A percentile compares a stretch with the other conserved stretches of the same genome.
These are phyloP conservation scores for Hephaestus fuliginosus DNA, from an alignment of 2,797 vertebrate species.

Conservation along the genomic window DNA sequence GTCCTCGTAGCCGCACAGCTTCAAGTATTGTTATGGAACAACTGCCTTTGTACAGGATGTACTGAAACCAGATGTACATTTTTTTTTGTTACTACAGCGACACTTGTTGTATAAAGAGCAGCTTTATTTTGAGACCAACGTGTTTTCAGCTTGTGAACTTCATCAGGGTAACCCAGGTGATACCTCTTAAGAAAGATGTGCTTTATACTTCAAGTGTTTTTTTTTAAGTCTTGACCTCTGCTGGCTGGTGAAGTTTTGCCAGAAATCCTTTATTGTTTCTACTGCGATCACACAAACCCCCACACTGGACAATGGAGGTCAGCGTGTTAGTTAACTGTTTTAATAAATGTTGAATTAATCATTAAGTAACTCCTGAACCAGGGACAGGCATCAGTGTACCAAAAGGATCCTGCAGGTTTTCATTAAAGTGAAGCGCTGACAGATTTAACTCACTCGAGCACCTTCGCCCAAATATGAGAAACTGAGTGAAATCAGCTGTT, in stretches of 20 bases:
- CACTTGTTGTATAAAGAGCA: not conserved
- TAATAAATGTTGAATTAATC: not conserved
- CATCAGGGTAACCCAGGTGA: slow-evolving; percentile 7
- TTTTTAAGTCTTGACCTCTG: not conserved
- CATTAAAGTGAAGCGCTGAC: slow-evolving; percentile 6
- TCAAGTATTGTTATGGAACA: slow-evolving; percentile 26
- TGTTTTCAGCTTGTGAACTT: not conserved
- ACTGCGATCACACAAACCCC: not conserved
- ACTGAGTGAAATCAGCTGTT: slow-evolving; percentile 17
- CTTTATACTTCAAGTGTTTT: not conserved
- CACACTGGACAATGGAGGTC: not conserved
- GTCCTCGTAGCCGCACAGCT: not conserved
- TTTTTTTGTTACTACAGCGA: slow-evolving; percentile 4
- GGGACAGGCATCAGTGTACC: not conserved
- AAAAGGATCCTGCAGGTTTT: not conserved
- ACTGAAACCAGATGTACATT: slow-evolving; percentile 38
- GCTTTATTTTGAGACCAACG: not conserved
- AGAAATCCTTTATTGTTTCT: slow-evolving; percentile 4
- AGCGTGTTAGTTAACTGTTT: not conserved
- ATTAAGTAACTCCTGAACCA: not conserved
- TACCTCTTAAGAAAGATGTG: not conserved
- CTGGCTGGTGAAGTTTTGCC: not conserved
- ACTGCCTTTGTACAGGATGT: not conserved
- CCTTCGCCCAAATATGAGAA: not conserved
- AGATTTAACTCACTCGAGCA: not conserved